Evolutionary conservation across 2,797 vertebrate genomes (phyloP).

Genomic region (Babyrousa celebensis): DNA sequence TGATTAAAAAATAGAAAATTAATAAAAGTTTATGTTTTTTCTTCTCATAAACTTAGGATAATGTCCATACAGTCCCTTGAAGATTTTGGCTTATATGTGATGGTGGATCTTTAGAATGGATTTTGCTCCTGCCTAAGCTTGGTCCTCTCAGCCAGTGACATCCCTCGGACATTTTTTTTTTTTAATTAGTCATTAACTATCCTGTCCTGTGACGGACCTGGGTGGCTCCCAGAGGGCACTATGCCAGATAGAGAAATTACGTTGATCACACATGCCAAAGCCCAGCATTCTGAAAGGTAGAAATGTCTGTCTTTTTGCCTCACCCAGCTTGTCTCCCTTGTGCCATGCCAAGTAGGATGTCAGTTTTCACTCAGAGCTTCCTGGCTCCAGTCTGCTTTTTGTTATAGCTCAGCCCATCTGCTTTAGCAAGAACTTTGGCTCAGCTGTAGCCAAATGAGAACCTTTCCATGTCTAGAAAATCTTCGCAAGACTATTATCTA

Average conservation of each 20-base stretch:
- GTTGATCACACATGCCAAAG: constrained; percentile 25
- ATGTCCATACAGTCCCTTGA: background rate
- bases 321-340: background rate
- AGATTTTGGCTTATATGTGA: background rate
- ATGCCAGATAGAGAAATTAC: background rate
- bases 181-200: constrained; percentile 1
- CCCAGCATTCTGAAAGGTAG: constrained; percentile 45
- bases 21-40: background rate
- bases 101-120: background rate
- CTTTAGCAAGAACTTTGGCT: constrained; percentile 26
- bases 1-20: background rate
- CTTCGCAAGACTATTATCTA: constrained; percentile 31
- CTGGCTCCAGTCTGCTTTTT: constrained; percentile 47
- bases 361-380: constrained; percentile 37
- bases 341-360: constrained; percentile 52
- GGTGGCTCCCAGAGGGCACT: background rate
- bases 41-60: background rate
- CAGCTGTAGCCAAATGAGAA: constrained; percentile 18
- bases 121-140: background rate
- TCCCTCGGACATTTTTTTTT: background rate
- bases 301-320: constrained; percentile 40
- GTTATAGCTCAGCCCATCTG: constrained; percentile 39
- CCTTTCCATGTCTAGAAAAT: constrained; percentile 57
- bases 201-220: background rate
- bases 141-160: background rate